phyloP scores from a whole-genome alignment of 2,888 invertebrate species.

The Coecobrya sp. region DNA sequence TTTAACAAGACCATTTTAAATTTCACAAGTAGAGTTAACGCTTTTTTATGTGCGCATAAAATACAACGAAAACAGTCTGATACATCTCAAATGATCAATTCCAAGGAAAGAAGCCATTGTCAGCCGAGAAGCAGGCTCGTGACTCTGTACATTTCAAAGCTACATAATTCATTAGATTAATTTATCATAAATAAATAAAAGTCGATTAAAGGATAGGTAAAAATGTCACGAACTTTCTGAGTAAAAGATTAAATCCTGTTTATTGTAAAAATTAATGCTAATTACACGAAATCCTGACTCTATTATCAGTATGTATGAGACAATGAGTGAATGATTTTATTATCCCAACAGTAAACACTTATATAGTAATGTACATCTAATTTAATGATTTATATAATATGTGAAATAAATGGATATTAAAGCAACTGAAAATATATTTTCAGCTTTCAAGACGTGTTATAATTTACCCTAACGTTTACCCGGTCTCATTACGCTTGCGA shows the following conservation, averaged over 20 bases:
- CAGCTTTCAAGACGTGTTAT: too few relatives aligned
- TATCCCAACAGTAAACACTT: background rate
- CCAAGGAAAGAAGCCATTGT: background rate
- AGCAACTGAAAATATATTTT: too few relatives aligned
- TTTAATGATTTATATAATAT: background rate
- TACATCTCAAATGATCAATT: background rate
- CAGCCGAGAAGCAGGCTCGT: background rate
- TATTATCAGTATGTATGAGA: background rate
- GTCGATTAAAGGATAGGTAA: background rate
- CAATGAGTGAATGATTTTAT: background rate
- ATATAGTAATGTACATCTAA: background rate
- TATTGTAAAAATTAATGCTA: background rate
- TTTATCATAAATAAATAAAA: background rate
- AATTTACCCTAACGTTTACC: too few relatives aligned
- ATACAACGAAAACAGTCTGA: constrained; percentile 64
- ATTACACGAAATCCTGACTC: background rate
- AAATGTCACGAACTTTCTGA: background rate
- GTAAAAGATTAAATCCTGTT: background rate
- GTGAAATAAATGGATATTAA: constrained; percentile 7
- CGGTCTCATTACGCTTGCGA: too few relatives aligned
- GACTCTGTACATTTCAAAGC: background rate
- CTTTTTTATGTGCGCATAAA: background rate
- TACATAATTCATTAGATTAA: too few relatives aligned
- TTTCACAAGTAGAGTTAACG: background rate
- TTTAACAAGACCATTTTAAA: too few relatives aligned